phyloP scores from a whole-genome alignment of 2,113 vertebrate genomes.

The Sinocyclocheilus anophthalmus region DNA sequence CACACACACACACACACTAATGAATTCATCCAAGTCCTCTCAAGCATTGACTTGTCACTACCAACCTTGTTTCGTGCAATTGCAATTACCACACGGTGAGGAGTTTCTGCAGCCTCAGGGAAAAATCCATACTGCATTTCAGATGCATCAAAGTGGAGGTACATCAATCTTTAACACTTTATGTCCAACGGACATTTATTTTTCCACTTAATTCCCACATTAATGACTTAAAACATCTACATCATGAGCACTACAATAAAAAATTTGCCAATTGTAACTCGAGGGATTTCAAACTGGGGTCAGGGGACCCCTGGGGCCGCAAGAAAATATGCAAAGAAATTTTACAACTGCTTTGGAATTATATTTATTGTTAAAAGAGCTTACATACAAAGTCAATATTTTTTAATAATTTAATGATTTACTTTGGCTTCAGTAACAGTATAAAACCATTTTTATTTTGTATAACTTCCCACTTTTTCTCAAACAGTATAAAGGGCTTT shows the following conservation, averaged over 20 bases:
- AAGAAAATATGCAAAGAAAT: too few relatives aligned
- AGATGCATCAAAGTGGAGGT: neutral
- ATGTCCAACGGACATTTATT: conserved; percentile 17
- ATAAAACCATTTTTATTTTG: neutral
- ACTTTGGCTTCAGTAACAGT: neutral
- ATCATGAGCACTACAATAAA: neutral
- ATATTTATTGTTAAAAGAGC: neutral
- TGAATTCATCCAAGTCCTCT: conserved; percentile 36
- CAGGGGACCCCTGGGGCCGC: too few relatives aligned
- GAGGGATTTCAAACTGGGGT: too few relatives aligned
- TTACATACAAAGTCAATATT: neutral
- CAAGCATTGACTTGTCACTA: conserved; percentile 41
- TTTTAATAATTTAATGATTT: neutral
- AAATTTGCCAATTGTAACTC: neutral
- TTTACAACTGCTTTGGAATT: too few relatives aligned
- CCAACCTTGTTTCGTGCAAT: conserved; percentile 23
- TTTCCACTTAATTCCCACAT: neutral
- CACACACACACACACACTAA: conserved; percentile 17
- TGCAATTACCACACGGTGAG: conserved; percentile 42
- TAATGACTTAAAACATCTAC: neutral
- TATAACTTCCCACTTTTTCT: too few relatives aligned
- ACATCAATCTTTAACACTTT: conserved; percentile 24
- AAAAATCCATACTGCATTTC: conserved; percentile 39
- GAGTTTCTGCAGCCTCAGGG: conserved; percentile 40
- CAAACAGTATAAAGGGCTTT: too few relatives aligned